Base-by-base conservation (phyloP, 2,113 vertebrate species). In the Hystrix brachyura region DNA sequence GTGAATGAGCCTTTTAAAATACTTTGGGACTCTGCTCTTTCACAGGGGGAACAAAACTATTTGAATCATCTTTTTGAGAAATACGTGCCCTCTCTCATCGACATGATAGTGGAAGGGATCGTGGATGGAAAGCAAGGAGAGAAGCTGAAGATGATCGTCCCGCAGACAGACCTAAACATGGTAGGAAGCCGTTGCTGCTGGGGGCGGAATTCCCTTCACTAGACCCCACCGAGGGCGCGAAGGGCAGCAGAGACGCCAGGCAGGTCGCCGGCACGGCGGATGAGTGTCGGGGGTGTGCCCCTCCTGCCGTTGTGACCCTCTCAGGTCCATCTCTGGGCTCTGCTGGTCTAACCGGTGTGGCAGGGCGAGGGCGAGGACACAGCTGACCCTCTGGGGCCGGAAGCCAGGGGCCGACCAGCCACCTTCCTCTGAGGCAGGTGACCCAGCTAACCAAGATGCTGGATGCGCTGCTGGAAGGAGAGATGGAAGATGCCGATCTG, bases 141-240 rank as follows among this genome's bases (percentile, higher is more conserved):
- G 96, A 99, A 98, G 94, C 98, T 99, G 96, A 99, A 99, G 98
- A 99, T 99, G 0, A 98, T 99, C 32, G 98, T 99, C 59, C 99
- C 99, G 53, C 99, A 99, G 98, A 99, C 99, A 23, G 99, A 99
- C 97, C 98, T 99, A 25, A 99, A 99, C 94, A 99, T 99, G 99
- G 99, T 99, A 97, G 97, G 98, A 76, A 55, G 59, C 0, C 0
- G 0, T 65, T 46, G 18, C 23, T 38, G 69, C 92, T 64, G 5
- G 13, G 4, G 27, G 87, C 43, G 7, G 14, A 5, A 4, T 3
- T 14, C n/a, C 55, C 1, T 3, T 0, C 9, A 64, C 85, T 25
- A 0, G 0, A 17, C 17, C 59, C 67, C 25, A 0, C 0, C 0
- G 2, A 1, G 34, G 78, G 21, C 25, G 34, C 7, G 3, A 8